Evolutionary conservation across 2,113 vertebrate genomes (phyloP).

Genomic region (Maccullochella peelii): DNA sequence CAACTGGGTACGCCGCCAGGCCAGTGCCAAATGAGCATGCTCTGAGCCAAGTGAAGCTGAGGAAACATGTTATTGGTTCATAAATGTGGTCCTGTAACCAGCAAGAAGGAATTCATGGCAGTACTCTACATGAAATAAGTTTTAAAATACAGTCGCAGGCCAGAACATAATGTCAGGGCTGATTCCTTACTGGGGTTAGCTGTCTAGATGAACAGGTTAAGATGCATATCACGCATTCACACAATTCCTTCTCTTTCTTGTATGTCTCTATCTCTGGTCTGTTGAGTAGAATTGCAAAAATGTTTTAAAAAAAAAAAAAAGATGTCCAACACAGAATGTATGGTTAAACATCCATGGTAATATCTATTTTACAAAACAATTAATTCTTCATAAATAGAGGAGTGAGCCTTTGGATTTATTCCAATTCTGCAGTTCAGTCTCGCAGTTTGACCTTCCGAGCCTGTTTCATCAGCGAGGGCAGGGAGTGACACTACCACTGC

Average conservation of each 20-base stretch:
- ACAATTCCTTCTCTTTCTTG: background rate
- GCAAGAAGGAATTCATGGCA: constrained; percentile 18
- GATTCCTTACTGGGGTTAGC: constrained; percentile 7
- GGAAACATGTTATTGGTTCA: constrained; percentile 39
- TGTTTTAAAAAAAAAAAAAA: background rate
- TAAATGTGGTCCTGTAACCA: constrained; percentile 20
- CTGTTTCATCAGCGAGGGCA: constrained; percentile 54
- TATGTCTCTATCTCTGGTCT: background rate
- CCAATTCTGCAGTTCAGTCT: constrained; percentile 46
- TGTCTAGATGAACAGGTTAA: constrained; percentile 18
- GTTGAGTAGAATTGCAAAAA: background rate
- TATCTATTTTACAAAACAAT: constrained; percentile 10
- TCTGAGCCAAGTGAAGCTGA: constrained; percentile 56
- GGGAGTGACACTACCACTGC: constrained; percentile 45
- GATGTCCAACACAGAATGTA: background rate
- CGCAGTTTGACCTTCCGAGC: constrained; percentile 53
- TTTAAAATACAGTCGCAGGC: constrained; percentile 12
- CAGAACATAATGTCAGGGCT: constrained; percentile 12
- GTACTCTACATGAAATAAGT: constrained; percentile 16
- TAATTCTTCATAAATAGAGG: background rate
- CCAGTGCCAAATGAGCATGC: constrained; percentile 55
- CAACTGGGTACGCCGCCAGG: constrained; percentile 52
- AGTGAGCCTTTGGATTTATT: constrained; percentile 27
- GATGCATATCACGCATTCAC: constrained; percentile 2
- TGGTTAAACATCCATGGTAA: constrained; percentile 7